These are phyloP conservation scores for Blennius ocellaris DNA, from an alignment of 2,113 vertebrate species.

Conservation along the genomic window DNA sequence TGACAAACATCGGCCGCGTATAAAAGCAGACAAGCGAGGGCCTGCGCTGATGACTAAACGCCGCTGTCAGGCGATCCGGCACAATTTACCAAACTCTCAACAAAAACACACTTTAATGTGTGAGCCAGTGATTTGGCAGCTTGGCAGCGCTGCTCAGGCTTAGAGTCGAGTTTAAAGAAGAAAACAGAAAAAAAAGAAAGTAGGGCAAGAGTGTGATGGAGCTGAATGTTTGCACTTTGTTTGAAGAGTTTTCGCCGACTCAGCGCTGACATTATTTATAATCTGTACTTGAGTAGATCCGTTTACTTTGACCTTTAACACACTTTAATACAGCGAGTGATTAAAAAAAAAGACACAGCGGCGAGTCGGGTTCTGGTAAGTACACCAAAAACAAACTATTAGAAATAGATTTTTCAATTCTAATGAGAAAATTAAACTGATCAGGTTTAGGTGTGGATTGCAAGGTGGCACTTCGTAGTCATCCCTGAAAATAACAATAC, in stretches of 20 bases:
- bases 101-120: constrained; percentile 27
- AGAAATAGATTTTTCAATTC: not conserved
- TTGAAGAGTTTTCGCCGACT: constrained; percentile 4
- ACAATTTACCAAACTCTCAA: constrained; percentile 11
- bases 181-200: not conserved
- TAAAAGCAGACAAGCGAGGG: not conserved
- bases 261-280: constrained; percentile 6
- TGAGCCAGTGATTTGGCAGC: constrained; percentile 22
- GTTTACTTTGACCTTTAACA: constrained; percentile 12
- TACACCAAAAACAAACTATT: not conserved
- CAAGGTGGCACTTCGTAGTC: too few relatives aligned
- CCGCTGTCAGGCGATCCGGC: not conserved
- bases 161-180: not conserved
- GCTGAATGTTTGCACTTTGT: constrained; percentile 23
- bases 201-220: not conserved
- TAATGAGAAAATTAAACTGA: too few relatives aligned
- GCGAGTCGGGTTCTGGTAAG: not conserved
- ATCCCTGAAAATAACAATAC: too few relatives aligned
- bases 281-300: not conserved
- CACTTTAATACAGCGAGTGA: constrained; percentile 2
- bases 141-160: not conserved
- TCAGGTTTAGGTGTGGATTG: too few relatives aligned
- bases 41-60: constrained; percentile 3
- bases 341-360: not conserved
- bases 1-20: not conserved